Conservation (phyloP, 2,113 vertebrate species). For the Nerophis ophidion region DNA sequence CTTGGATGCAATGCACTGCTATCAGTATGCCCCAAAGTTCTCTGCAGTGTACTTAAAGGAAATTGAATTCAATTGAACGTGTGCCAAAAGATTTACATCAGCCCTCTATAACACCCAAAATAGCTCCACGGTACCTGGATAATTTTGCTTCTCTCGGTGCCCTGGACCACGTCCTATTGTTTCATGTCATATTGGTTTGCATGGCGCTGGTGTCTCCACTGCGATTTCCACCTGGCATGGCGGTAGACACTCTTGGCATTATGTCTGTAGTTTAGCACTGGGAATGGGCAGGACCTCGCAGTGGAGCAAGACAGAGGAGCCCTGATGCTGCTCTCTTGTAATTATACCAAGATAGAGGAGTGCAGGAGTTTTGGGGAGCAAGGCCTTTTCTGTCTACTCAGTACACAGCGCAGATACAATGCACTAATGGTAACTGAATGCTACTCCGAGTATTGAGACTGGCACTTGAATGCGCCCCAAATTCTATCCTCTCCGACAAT, state of each 20-base stretch:
- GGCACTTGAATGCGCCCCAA: conserved; percentile 52
- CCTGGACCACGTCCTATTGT: conserved; percentile 58
- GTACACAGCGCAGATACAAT: conserved; percentile 54
- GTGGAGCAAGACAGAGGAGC: conserved; percentile 67
- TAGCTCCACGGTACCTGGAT: conserved; percentile 39
- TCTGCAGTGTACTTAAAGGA: conserved; percentile 42
- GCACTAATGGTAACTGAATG: conserved; percentile 58
- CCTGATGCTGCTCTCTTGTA: conserved; percentile 44
- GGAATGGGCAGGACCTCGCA: conserved; percentile 70
- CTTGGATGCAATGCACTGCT: conserved; percentile 68
- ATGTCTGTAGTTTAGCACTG: conserved; percentile 57
- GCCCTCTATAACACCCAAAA: conserved; percentile 19
- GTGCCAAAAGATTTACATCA: conserved; percentile 19
- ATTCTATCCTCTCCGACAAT: conserved; percentile 27
- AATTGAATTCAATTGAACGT: conserved; percentile 36
- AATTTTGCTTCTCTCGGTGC: conserved; percentile 34
- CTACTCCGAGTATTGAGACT: conserved; percentile 37
- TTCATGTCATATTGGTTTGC: conserved; percentile 58
- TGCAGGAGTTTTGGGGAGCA: conserved; percentile 13
- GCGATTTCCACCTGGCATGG: conserved; percentile 63
- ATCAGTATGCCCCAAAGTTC: conserved; percentile 43
- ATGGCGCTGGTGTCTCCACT: conserved; percentile 71
- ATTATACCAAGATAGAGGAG: conserved; percentile 25
- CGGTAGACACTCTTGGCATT: conserved; percentile 50
- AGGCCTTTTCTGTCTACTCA: conserved; percentile 66